Evolutionary conservation across 2,888 invertebrate species (phyloP).

Genomic region (Neocrepidodera transversa): DNA sequence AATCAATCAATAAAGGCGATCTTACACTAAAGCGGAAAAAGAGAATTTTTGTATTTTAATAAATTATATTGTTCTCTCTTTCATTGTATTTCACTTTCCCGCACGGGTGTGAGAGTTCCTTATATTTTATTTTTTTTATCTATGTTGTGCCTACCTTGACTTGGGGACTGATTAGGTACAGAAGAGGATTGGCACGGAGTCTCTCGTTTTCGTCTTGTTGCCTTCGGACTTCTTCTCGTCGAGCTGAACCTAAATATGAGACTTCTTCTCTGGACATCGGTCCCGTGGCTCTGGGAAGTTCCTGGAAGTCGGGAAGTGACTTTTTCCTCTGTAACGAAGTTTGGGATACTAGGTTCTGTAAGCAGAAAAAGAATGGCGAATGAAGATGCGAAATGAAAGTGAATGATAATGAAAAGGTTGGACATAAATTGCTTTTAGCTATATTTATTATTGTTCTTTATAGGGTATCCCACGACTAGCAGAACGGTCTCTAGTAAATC

Average conservation of each 20-base stretch:
- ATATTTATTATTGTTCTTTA: too few relatives aligned
- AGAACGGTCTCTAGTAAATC: too few relatives aligned
- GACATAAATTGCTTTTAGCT: too few relatives aligned
- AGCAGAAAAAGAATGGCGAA: conserved; percentile 37
- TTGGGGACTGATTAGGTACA: conserved; percentile 96
- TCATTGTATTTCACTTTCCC: too few relatives aligned
- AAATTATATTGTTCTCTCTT: too few relatives aligned
- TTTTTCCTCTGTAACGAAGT: conserved; percentile 90
- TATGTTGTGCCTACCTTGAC: conserved; percentile 82
- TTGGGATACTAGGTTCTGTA: conserved; percentile 77
- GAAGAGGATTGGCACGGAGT: conserved; percentile 91
- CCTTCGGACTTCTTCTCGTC: conserved; percentile 92
- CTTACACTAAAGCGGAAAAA: not conserved
- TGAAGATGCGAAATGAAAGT: conserved; percentile 3
- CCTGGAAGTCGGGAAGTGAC: conserved; percentile 94
- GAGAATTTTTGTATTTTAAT: too few relatives aligned
- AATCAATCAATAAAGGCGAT: conserved; percentile 1
- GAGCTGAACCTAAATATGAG: conserved; percentile 89
- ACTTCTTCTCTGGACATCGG: conserved; percentile 96
- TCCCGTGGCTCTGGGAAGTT: conserved; percentile 79
- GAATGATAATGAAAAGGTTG: too few relatives aligned
- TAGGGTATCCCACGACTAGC: too few relatives aligned
- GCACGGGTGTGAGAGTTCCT: not conserved
- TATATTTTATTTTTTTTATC: too few relatives aligned
- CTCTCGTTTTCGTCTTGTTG: conserved; percentile 91